Evolutionary conservation across 2,113 vertebrate species (phyloP), one percentile per base, ranked within the genome.

Genomic region (Camelus dromedarius): DNA sequence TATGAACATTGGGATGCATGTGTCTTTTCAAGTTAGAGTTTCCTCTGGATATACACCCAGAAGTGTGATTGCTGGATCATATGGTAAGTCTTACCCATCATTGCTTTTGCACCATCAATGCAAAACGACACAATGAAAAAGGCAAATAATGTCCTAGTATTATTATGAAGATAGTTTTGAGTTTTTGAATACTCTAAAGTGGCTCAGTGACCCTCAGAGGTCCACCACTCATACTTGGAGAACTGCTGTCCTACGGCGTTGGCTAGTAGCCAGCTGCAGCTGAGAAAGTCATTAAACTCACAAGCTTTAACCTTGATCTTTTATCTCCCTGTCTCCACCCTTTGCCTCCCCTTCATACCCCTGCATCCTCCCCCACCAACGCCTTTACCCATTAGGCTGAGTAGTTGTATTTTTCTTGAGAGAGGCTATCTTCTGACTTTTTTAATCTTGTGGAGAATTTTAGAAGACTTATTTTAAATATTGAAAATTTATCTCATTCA

Each of bases 381-480:
- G 19, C 54, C 62, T 92, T 35, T 58, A 24, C 28, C 52, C 18
- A 32, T 8, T 16, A 42, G 56, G 24, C 26, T 72, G 48, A 97
- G 54, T 16, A 60, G 22, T 32, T 87, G 8, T 50, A 35, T 54
- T 35, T 89, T 86, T 72, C 42, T 84, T 60, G n/a, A 50, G 19
- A 62, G n/a, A 69, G 28, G n/a, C 73, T 83, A 24, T 77, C 52
- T 79, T 83, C 66, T 84, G 75, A 83, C 54, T 89, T 95, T 32
- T 58, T 38, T 58, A 66, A 10, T 91, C 88, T 42, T 46, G 19
- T 88, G 24, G 19, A 89, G 67, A 89, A 60, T 80, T 77, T 96
- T 79, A 75, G 62, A 14, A 50, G 12, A 85, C 75, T 95, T 76
- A 75, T 42, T 79, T 80, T 82, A 91, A 96, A 42, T 72, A 79